These are phyloP conservation scores for Sphecodes monilicornis DNA, from an alignment of 2,888 invertebrate species.

Conservation along the genomic window DNA sequence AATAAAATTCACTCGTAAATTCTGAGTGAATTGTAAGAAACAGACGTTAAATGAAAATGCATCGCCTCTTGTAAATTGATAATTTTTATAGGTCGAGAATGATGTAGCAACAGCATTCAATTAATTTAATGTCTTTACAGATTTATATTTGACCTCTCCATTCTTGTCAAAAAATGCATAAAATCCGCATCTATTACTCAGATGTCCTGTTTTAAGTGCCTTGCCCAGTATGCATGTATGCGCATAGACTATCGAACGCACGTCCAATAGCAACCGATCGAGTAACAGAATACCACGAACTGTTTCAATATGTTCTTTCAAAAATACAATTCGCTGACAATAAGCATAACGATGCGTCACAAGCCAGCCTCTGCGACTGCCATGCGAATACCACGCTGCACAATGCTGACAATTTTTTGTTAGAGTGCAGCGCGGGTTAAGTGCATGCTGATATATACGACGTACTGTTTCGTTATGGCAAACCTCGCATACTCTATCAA, in stretches of 20 bases:
- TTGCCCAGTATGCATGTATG: not conserved
- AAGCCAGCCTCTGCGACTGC: not conserved
- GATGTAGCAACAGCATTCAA: not conserved
- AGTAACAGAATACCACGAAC: not conserved
- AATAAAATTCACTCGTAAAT: no score
- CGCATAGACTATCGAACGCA: not conserved
- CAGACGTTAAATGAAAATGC: no score
- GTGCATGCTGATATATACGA: constrained; percentile 6
- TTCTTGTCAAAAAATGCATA: not conserved
- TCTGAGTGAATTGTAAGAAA: no score
- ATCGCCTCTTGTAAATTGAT: no score
- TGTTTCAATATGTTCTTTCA: not conserved
- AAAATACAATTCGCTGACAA: constrained; percentile 1
- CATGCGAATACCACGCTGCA: constrained; percentile 1
- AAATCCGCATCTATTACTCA: not conserved
- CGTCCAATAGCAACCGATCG: not conserved
- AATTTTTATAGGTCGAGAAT: not conserved
- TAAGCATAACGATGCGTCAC: not conserved
- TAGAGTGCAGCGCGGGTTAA: not conserved
- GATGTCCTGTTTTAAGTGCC: not conserved
- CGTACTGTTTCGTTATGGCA: not conserved
- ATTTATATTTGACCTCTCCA: not conserved
- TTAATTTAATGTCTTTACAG: no score
- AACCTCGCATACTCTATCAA: not conserved
- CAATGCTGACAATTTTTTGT: constrained; percentile 4